Evolutionary conservation across 1,140 invertebrate genomes (phyloP), one percentile per base, ranked within the genome.

Genomic region (Yoshiicerus persimilis): DNA sequence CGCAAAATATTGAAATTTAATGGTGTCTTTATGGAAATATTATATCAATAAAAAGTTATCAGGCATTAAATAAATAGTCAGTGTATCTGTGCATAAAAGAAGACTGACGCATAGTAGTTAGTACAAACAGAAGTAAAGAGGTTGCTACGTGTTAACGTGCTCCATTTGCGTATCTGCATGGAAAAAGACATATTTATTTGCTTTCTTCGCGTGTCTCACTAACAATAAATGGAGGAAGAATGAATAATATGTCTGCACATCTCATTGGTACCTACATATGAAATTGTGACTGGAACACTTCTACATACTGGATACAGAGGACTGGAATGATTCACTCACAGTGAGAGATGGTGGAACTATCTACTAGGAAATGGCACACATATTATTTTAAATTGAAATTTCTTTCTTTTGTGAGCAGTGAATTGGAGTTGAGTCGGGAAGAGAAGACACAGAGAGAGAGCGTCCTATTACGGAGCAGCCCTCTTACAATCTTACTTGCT

Each of bases 381-480:
- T 70, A 70, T 70, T 70, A 70, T 70, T 70, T 70, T 70, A 70
- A 70, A 70, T 70, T 70, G 66, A 30, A 70, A 70, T 70, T 70
- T 70, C 66, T 70, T 70, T 32, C 66, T 70, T 70, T 70, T 27
- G 66, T 70, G 66, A 30, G 62, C n/a, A 25, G 39, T 4, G 41
- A 47, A 47, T 47, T 20, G 13, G 47, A 56, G 47, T 16, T 4
- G 30, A 70, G 66, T 70, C 5, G 66, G 16, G 64, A 27, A 5
- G 62, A 62, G n/a, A 23, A 62, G 56, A 16, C 25, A 30, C 27
- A 70, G 66, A 32, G 25, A 70, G 6, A 70, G 13, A 70, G 66
- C 66, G 8, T 56, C 20, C 47, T 56, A 56, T 56, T 56, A 56
- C 47, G 3, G 47, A 56, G 8, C 47, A 3, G 20, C 16, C 4